A percentile compares a stretch with the other conserved stretches of the same genome.
phyloP scores from a whole-genome alignment of 1,140 invertebrate species.

The Thaumatotibia leucotreta region DNA sequence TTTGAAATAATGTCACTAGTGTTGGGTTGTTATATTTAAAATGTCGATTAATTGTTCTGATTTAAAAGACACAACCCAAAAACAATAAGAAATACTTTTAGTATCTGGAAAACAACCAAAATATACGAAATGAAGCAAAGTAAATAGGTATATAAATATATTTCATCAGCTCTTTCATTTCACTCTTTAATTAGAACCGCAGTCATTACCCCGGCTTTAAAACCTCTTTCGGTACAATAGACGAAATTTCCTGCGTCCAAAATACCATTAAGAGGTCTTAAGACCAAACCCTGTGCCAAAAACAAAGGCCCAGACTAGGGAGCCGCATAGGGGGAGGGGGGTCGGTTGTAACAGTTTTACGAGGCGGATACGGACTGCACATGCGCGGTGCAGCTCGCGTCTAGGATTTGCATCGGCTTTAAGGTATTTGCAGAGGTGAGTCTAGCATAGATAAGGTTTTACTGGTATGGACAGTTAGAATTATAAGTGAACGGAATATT shows the following conservation, averaged over 20 bases:
- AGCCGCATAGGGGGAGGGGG: constrained; percentile 24
- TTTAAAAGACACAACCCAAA: too few relatives aligned
- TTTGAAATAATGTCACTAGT: too few relatives aligned
- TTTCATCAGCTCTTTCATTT: background rate
- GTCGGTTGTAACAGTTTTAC: constrained; percentile 65
- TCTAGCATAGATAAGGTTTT: background rate
- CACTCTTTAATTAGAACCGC: constrained; percentile 10
- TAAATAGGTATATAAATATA: background rate
- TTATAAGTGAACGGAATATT: too few relatives aligned
- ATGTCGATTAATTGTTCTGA: too few relatives aligned
- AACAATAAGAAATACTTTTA: too few relatives aligned
- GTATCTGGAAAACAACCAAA: background rate
- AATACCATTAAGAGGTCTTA: constrained; percentile 67
- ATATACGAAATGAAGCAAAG: background rate
- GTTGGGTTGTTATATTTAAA: too few relatives aligned
- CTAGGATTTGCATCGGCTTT: constrained; percentile 66
- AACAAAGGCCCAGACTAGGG: constrained; percentile 51
- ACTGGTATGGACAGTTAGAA: too few relatives aligned
- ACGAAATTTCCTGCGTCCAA: constrained; percentile 53
- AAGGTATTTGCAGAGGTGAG: constrained; percentile 24
- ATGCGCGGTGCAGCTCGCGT: constrained; percentile 60
- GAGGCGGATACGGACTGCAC: constrained; percentile 64
- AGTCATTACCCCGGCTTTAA: constrained; percentile 24
- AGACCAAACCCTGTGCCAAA: constrained; percentile 54
- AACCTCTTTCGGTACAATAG: constrained; percentile 40